Evolutionary conservation across 2,797 vertebrate genomes (phyloP).

Genomic region (Gymnocypris eckloni): DNA sequence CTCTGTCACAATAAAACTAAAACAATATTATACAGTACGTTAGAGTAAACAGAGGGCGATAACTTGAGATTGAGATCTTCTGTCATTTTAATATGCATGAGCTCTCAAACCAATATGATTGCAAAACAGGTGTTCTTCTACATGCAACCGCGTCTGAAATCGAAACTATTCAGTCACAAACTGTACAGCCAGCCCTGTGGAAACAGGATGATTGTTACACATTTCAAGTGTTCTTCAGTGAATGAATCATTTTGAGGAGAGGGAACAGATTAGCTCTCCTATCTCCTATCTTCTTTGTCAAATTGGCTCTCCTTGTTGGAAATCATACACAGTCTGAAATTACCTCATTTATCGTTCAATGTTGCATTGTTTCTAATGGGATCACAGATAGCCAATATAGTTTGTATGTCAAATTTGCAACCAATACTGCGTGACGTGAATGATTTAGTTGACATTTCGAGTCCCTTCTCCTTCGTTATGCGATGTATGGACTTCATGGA

Average conservation of each 20-base stretch:
- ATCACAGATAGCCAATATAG: conserved; percentile 10
- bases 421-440: background rate
- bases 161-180: conserved; percentile 14
- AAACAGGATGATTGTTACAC: conserved; percentile 78
- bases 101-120: conserved; percentile 4
- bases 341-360: conserved; percentile 47
- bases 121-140: conserved; percentile 11
- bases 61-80: background rate
- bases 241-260: conserved; percentile 70
- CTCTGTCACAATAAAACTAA: no score
- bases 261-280: conserved; percentile 59
- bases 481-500: conserved; percentile 7
- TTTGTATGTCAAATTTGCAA: background rate
- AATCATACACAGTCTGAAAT: conserved; percentile 45
- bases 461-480: conserved; percentile 2
- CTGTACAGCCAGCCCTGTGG: conserved; percentile 70
- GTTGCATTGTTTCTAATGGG: conserved; percentile 27
- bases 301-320: conserved; percentile 52
- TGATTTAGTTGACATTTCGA: conserved; percentile 13
- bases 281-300: conserved; percentile 36
- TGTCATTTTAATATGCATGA: background rate
- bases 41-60: background rate
- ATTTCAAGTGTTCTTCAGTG: conserved; percentile 79
- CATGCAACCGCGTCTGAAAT: conserved; percentile 21
- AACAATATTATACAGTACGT: no score